Conservation (phyloP, 2,113 vertebrate species). For the Cyanoliseus patagonus region DNA sequence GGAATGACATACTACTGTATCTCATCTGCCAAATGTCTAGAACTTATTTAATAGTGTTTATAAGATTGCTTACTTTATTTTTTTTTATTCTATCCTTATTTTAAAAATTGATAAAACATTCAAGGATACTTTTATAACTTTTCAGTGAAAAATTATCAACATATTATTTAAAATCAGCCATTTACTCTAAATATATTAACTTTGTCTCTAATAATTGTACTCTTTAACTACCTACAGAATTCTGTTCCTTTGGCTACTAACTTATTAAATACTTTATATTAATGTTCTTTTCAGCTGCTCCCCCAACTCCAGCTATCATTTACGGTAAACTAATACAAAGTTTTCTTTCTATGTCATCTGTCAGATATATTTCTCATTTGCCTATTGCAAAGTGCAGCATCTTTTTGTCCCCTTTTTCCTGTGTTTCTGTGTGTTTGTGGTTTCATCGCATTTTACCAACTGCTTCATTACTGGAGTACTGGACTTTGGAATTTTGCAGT, state of each 20-base stretch:
- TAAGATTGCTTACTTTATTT: neutral
- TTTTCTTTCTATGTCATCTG: slow-evolving; percentile 65
- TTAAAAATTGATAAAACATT: neutral
- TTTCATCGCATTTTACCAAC: slow-evolving; percentile 32
- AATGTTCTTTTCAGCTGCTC: slow-evolving; percentile 89
- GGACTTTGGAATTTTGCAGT: neutral
- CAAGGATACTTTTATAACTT: neutral
- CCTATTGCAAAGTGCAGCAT: neutral
- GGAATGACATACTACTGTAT: neutral
- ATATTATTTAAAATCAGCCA: neutral
- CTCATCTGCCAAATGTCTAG: neutral
- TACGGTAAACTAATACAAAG: slow-evolving; percentile 88
- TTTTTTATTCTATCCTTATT: neutral
- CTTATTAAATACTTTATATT: slow-evolving; percentile 83
- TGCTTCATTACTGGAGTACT: slow-evolving; percentile 9
- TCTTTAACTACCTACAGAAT: slow-evolving; percentile 52
- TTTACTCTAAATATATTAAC: neutral
- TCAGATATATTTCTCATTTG: slow-evolving; percentile 48
- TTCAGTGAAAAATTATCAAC: neutral
- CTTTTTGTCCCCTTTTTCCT: neutral
- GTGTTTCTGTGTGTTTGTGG: neutral
- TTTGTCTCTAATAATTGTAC: slow-evolving; percentile 12
- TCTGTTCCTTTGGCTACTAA: slow-evolving; percentile 73
- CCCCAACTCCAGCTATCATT: slow-evolving; percentile 87
- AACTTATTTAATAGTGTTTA: neutral